Percentiles rank a stretch among this genome's conserved stretches.
These are phyloP conservation scores for Polymixis flavicincta DNA, from an alignment of 2,888 invertebrate genomes.

Conservation along the genomic window DNA sequence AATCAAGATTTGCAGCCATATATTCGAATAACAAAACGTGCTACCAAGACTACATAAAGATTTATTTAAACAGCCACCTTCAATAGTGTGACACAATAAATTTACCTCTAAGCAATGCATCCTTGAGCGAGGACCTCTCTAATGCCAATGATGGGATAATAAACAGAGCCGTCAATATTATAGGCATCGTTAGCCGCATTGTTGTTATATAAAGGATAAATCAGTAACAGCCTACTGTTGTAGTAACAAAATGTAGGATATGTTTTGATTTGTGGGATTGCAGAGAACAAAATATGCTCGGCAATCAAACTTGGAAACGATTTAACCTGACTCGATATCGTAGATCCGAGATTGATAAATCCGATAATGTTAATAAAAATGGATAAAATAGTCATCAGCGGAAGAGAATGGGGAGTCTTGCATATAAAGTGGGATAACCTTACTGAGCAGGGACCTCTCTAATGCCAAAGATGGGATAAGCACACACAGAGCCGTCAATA, in stretches of 20 bases:
- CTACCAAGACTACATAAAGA: constrained; percentile 38
- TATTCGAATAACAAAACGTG: constrained; percentile 44
- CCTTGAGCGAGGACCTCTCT: constrained; percentile 75
- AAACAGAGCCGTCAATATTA: constrained; percentile 62
- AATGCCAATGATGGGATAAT: constrained; percentile 75
- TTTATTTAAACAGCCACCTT: constrained; percentile 67
- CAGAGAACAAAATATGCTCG: background rate
- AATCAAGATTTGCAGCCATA: constrained; percentile 13
- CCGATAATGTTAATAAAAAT: background rate
- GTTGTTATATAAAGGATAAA: constrained; percentile 39
- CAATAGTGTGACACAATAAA: constrained; percentile 63
- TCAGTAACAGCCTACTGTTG: constrained; percentile 8
- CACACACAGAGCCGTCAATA: too few relatives aligned
- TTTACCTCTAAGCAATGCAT: constrained; percentile 51
- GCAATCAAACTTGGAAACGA: constrained; percentile 5
- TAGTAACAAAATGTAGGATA: constrained; percentile 4
- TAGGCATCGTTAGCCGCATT: constrained; percentile 68
- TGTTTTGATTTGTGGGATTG: background rate
- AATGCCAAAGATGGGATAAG: too few relatives aligned
- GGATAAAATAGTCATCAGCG: background rate
- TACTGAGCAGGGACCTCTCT: too few relatives aligned
- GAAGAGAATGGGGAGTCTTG: background rate
- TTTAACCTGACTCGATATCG: background rate
- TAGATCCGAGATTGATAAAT: background rate
- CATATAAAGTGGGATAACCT: too few relatives aligned